Conservation (phyloP, 2,113 vertebrate species). For the Ctenomys sociabilis region DNA sequence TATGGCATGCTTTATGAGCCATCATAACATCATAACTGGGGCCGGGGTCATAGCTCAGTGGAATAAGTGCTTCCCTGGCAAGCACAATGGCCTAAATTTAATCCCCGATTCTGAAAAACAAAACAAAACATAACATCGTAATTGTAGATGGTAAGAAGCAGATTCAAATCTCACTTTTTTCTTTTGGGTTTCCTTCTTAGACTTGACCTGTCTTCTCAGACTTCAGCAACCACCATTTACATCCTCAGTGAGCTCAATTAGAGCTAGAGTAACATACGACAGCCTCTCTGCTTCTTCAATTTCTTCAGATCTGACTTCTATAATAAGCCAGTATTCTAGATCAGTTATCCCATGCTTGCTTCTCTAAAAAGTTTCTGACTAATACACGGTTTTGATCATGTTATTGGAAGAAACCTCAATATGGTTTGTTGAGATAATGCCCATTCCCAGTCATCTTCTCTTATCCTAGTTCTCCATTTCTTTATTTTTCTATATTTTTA, state of each 20-base stretch:
- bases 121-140: background rate
- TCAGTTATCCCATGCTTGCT: background rate
- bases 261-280: background rate
- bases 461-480: background rate
- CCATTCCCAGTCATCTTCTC: background rate
- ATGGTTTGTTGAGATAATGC: background rate
- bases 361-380: background rate
- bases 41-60: too few relatives aligned
- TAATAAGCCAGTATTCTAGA: background rate
- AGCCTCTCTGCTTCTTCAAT: background rate
- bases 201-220: background rate
- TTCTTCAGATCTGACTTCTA: background rate
- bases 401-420: background rate
- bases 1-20: background rate
- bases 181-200: background rate
- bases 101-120: too few relatives aligned
- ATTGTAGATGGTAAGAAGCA: background rate
- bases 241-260: background rate
- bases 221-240: background rate
- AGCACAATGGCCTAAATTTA: too few relatives aligned
- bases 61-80: too few relatives aligned
- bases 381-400: background rate
- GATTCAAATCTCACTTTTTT: background rate
- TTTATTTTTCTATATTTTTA: background rate
- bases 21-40: background rate